phyloP scores from a whole-genome alignment of 2,888 invertebrate species.

The Orgyia antiqua region DNA sequence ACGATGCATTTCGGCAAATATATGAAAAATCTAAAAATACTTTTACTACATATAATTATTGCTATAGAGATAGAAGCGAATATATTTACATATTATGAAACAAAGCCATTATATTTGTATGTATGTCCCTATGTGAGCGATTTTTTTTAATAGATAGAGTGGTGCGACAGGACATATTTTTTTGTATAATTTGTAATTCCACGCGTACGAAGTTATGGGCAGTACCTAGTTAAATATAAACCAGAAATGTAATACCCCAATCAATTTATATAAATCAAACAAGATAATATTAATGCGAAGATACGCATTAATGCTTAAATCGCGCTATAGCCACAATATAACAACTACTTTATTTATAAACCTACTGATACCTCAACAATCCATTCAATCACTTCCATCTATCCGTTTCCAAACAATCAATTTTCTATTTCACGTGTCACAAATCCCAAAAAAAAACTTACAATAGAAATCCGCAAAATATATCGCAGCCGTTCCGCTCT shows the following conservation, averaged over 20 bases:
- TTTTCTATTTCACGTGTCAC: conserved; percentile 16
- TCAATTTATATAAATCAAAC: no score
- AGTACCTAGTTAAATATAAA: no score
- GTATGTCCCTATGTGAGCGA: no score
- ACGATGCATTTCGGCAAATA: conserved; percentile 27
- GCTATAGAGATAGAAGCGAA: neutral
- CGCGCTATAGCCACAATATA: conserved; percentile 4
- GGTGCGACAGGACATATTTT: neutral
- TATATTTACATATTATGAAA: neutral
- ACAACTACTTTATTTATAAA: conserved; percentile 1
- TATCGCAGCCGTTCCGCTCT: conserved; percentile 6
- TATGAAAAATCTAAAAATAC: conserved; percentile 27
- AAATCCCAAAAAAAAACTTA: conserved; percentile 8
- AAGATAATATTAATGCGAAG: no score
- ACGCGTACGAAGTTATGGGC: no score
- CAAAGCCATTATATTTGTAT: no score
- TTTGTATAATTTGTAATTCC: no score
- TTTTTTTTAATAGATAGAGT: no score
- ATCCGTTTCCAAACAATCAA: conserved; percentile 9
- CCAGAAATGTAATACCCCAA: no score
- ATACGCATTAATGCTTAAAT: conserved; percentile 4
- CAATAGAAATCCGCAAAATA: conserved; percentile 5
- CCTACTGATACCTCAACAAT: conserved; percentile 6
- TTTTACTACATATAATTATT: neutral
- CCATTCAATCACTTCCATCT: conserved; percentile 7